Evolutionary conservation across 2,113 vertebrate genomes (phyloP).

Genomic region (Pluvianellus socialis): DNA sequence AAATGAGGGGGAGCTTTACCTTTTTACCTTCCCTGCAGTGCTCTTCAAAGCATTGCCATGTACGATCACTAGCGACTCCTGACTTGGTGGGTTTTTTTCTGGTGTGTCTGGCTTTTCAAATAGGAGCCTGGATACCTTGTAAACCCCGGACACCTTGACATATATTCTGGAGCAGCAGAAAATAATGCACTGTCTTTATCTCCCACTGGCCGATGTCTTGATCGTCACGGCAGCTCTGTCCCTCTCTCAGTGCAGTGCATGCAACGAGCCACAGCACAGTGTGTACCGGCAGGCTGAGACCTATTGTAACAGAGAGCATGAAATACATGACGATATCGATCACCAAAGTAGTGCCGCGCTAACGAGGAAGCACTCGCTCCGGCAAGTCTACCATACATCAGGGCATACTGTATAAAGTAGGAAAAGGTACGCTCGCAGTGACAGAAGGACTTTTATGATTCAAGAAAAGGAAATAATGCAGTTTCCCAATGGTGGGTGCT

Average conservation of each 20-base stretch:
- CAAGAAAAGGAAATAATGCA: background rate
- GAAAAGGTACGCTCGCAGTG: accelerated
- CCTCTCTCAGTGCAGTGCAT: background rate
- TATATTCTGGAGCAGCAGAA: background rate
- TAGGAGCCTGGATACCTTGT: background rate
- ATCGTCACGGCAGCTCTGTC: background rate
- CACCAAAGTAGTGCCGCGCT: background rate
- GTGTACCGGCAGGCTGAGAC: background rate
- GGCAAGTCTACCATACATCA: background rate
- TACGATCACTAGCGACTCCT: background rate
- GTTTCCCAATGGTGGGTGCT: background rate
- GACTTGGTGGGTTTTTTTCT: background rate
- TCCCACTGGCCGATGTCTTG: background rate
- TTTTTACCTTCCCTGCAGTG: conserved; percentile 30
- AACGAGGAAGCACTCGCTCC: background rate
- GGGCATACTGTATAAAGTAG: no score
- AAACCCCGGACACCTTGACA: background rate
- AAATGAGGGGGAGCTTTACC: conserved; percentile 45
- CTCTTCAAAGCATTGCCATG: conserved; percentile 13
- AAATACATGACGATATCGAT: accelerated
- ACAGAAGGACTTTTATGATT: background rate
- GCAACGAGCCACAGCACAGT: background rate
- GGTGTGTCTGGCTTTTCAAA: background rate
- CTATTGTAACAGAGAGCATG: accelerated
- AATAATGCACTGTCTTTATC: background rate